Evolutionary conservation across 1,140 invertebrate species (phyloP).

Genomic region (Mizuhopecten yessoensis): DNA sequence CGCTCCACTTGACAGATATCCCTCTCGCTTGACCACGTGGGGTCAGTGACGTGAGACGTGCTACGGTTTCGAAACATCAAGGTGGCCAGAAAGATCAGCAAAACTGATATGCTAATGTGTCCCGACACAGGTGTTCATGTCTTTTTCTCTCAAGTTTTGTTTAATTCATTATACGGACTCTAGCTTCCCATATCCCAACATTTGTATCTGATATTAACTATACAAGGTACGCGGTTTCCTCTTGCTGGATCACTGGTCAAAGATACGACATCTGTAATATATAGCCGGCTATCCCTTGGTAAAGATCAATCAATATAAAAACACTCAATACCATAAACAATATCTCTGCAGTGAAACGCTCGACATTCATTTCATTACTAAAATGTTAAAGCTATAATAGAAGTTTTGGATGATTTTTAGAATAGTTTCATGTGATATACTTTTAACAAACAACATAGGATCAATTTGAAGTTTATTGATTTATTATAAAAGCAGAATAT

Average conservation of each 20-base stretch:
- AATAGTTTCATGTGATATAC: not conserved
- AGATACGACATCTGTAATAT: not conserved
- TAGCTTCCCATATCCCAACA: not conserved
- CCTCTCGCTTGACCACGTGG: slow-evolving; percentile 36
- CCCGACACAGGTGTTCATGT: not conserved
- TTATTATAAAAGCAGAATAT: no score
- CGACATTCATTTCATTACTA: not conserved
- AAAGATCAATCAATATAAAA: not conserved
- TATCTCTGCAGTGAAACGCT: not conserved
- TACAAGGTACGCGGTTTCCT: not conserved
- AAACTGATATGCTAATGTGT: not conserved
- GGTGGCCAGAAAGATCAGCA: slow-evolving; percentile 30
- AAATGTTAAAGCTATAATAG: not conserved
- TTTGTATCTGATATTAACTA: slow-evolving; percentile 25
- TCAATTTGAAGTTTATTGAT: no score
- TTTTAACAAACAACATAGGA: not conserved
- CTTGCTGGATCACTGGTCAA: not conserved
- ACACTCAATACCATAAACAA: not conserved
- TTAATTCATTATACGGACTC: slow-evolving; percentile 28
- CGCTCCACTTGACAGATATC: not conserved
- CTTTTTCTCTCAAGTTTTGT: slow-evolving; percentile 20
- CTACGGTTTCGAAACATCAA: slow-evolving; percentile 16
- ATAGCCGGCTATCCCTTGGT: not conserved
- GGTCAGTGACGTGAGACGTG: slow-evolving; percentile 5
- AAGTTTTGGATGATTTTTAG: not conserved